phyloP scores from a whole-genome alignment of 35 echinoderm and acorn worm genomes.

The Diadema setosum region DNA sequence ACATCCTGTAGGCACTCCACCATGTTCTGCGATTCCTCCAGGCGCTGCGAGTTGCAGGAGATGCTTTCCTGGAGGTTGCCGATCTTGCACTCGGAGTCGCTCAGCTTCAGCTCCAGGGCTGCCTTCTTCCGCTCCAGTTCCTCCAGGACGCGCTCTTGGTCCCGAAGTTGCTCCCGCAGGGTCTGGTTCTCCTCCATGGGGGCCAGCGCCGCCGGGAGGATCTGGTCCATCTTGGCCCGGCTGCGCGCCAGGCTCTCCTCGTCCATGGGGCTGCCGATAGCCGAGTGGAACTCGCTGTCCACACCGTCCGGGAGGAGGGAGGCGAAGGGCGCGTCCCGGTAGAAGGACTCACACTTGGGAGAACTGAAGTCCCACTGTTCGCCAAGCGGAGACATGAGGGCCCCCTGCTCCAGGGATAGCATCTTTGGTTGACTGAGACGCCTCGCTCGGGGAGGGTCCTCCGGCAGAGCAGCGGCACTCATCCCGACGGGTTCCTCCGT shows the following conservation, averaged over 20 bases:
- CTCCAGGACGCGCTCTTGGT: slow-evolving; percentile 12
- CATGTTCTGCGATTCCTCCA: slow-evolving; percentile 27
- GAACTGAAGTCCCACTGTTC: background rate
- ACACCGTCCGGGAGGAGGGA: slow-evolving; percentile 23
- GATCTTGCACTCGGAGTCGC: slow-evolving; percentile 34
- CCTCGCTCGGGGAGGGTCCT: background rate
- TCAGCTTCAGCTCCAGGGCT: slow-evolving; percentile 31
- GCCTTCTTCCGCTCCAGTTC: slow-evolving; percentile 40
- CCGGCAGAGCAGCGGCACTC: background rate
- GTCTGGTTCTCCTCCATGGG: slow-evolving; percentile 16
- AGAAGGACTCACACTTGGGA: background rate
- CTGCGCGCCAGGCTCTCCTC: slow-evolving; percentile 14
- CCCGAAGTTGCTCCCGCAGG: slow-evolving; percentile 20
- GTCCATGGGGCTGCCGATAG: slow-evolving; percentile 70
- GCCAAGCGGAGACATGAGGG: background rate
- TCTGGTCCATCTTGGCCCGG: background rate
- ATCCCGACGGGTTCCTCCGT: background rate
- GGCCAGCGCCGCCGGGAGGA: background rate
- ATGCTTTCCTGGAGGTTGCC: slow-evolving; percentile 3
- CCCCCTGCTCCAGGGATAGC: background rate
- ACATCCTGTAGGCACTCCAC: background rate
- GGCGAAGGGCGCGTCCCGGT: slow-evolving; percentile 39
- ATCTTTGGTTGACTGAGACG: background rate
- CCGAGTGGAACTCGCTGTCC: slow-evolving; percentile 67
- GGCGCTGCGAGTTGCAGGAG: background rate